phyloP scores from a whole-genome alignment of 2,888 invertebrate genomes.

The Chalcosyrphus nemorum region DNA sequence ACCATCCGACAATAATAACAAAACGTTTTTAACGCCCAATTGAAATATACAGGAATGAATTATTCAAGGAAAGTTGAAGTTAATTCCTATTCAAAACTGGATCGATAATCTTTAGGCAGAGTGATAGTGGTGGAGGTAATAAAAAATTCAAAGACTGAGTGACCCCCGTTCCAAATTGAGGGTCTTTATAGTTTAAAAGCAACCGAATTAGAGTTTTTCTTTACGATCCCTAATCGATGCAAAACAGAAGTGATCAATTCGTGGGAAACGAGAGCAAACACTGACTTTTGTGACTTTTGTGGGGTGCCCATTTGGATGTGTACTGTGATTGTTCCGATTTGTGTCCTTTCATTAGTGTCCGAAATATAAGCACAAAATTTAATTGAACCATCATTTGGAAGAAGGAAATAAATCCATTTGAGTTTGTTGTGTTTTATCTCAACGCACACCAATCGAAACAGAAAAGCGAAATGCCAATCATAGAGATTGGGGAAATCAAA shows the following conservation, averaged over 20 bases:
- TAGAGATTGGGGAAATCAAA: too few relatives aligned
- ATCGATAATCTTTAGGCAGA: slow-evolving; percentile 24
- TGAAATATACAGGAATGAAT: slow-evolving; percentile 47
- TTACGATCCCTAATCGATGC: not conserved
- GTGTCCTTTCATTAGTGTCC: too few relatives aligned
- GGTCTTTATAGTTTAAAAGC: slow-evolving; percentile 1
- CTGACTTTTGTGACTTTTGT: not conserved
- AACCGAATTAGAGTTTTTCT: slow-evolving; percentile 21
- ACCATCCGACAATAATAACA: slow-evolving; percentile 66
- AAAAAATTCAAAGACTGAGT: slow-evolving; percentile 40
- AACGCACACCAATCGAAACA: too few relatives aligned
- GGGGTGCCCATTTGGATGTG: not conserved
- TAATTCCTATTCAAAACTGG: slow-evolving; percentile 30
- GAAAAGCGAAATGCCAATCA: too few relatives aligned
- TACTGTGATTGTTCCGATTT: too few relatives aligned
- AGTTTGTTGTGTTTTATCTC: too few relatives aligned
- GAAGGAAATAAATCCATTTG: too few relatives aligned
- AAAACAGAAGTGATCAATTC: slow-evolving; percentile 41
- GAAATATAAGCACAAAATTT: too few relatives aligned
- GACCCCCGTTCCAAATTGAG: not conserved
- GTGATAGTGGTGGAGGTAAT: slow-evolving; percentile 28
- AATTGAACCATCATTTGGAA: too few relatives aligned
- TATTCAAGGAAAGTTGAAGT: slow-evolving; percentile 35
- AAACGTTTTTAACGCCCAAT: slow-evolving; percentile 70
- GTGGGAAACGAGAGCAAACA: slow-evolving; percentile 44